Evolutionary conservation across 2,113 vertebrate genomes (phyloP).

Genomic region (Neogale vison): DNA sequence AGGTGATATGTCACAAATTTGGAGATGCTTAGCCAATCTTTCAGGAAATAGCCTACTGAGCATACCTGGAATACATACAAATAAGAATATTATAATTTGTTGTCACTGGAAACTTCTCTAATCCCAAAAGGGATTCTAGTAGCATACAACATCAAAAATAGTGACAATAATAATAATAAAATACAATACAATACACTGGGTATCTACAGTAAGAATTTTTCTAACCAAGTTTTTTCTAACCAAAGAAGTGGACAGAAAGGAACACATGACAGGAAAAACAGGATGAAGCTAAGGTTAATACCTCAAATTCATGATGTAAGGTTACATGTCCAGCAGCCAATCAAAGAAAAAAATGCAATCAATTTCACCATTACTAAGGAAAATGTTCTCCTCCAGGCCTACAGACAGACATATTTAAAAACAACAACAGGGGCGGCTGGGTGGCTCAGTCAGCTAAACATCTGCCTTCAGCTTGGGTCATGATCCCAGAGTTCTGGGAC

Average conservation of each 20-base stretch:
- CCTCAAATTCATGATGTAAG: constrained; percentile 22
- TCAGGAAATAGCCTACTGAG: background rate
- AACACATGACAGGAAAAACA: constrained; percentile 25
- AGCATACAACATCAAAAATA: background rate
- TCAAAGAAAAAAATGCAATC: background rate
- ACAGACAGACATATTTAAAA: background rate
- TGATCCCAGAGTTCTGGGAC: background rate
- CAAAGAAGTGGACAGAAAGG: background rate
- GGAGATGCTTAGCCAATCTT: background rate
- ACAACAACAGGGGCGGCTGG: background rate
- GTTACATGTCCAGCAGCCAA: background rate
- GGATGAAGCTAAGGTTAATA: background rate
- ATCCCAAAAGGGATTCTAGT: background rate
- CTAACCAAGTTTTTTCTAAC: background rate
- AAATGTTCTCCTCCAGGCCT: background rate
- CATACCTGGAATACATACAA: background rate
- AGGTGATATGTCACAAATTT: background rate
- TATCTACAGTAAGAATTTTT: background rate
- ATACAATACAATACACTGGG: background rate
- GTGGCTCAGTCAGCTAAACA: no score
- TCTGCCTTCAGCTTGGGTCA: background rate
- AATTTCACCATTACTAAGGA: background rate
- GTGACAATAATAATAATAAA: background rate
- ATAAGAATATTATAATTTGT: background rate
- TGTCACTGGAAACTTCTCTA: background rate